Conservation (phyloP, 2,888 invertebrate genomes). For the Clivina fossor region DNA sequence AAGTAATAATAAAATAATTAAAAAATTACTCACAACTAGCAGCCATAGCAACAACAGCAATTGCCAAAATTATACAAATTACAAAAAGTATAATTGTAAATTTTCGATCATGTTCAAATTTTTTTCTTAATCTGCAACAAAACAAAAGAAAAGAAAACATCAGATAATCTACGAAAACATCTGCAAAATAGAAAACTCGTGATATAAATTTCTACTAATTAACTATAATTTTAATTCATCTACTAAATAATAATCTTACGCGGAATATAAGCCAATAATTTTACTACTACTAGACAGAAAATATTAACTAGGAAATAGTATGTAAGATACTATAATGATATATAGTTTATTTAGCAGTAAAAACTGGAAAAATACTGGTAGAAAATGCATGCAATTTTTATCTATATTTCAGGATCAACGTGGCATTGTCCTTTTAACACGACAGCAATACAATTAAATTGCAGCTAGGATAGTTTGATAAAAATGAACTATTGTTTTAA, state of each 20-base stretch:
- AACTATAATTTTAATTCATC: too few relatives aligned
- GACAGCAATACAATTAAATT: too few relatives aligned
- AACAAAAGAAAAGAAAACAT: background rate
- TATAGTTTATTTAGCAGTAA: background rate
- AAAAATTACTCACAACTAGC: slow-evolving; percentile 59
- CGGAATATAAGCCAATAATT: too few relatives aligned
- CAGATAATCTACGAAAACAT: background rate
- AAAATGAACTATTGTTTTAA: too few relatives aligned
- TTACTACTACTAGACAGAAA: too few relatives aligned
- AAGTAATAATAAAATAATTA: too few relatives aligned
- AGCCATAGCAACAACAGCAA: slow-evolving; percentile 44
- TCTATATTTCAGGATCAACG: slow-evolving; percentile 8
- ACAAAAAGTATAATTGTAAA: slow-evolving; percentile 26
- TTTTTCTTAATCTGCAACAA: slow-evolving; percentile 26
- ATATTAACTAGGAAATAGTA: background rate
- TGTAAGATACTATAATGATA: background rate
- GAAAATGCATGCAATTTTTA: slow-evolving; percentile 22
- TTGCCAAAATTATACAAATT: slow-evolving; percentile 26
- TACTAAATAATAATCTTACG: too few relatives aligned
- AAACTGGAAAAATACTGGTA: background rate
- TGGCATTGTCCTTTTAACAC: slow-evolving; percentile 13
- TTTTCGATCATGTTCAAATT: slow-evolving; percentile 28
- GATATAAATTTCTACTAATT: background rate
- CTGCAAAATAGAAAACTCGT: background rate
- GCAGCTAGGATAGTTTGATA: too few relatives aligned